phyloP scores from a whole-genome alignment of 2,888 invertebrate genomes.

The Lycia hirtaria region DNA sequence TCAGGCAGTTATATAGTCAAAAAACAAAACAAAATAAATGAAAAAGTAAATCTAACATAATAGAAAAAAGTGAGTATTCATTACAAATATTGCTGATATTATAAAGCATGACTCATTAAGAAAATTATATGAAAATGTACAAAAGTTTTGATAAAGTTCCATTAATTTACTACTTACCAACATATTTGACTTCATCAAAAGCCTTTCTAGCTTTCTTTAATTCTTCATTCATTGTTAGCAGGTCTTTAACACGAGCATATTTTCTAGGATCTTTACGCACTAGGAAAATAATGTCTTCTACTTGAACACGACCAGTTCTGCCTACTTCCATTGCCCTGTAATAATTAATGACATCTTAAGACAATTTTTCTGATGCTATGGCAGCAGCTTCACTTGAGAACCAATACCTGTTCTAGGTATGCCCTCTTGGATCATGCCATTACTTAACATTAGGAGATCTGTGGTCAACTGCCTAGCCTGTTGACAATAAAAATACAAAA shows the following conservation, averaged over 20 bases:
- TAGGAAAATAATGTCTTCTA: conserved; percentile 98
- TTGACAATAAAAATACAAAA: too few relatives aligned
- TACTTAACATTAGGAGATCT: too few relatives aligned
- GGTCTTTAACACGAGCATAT: conserved; percentile 98
- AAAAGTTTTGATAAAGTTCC: neutral
- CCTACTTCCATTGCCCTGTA: conserved; percentile 98
- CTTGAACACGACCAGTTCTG: conserved; percentile 97
- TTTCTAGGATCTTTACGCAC: conserved; percentile 98
- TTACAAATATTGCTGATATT: neutral
- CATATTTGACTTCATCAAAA: conserved; percentile 99
- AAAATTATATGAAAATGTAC: neutral
- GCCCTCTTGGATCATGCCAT: too few relatives aligned
- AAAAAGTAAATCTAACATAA: neutral
- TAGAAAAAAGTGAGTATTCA: neutral
- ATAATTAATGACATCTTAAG: too few relatives aligned
- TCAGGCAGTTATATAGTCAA: neutral
- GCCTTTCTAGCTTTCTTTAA: conserved; percentile 99
- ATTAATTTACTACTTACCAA: conserved; percentile 86
- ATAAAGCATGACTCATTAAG: neutral
- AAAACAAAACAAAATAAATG: neutral
- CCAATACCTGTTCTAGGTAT: too few relatives aligned
- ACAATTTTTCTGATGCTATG: neutral
- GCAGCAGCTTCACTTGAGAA: too few relatives aligned
- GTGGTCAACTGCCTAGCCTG: too few relatives aligned
- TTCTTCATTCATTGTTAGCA: conserved; percentile 99